Conservation (phyloP, 2,888 invertebrate genomes). For the Boloria selene region DNA sequence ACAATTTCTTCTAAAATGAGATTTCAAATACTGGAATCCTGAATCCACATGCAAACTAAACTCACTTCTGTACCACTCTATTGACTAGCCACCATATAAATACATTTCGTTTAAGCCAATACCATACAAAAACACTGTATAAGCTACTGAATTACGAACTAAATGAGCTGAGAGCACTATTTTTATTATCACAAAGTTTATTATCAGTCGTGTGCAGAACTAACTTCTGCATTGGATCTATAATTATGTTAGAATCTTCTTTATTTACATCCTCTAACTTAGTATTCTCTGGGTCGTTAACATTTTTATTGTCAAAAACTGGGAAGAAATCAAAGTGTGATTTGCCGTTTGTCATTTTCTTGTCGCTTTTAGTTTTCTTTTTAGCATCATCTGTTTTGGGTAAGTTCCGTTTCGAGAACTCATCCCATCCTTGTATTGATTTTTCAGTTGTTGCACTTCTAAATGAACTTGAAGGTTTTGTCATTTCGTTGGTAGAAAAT, state of each 20-base stretch:
- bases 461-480: conserved; percentile 72
- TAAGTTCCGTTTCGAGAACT: conserved; percentile 66
- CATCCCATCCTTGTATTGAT: conserved; percentile 70
- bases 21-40: conserved; percentile 9
- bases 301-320: conserved; percentile 71
- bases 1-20: too few species aligned
- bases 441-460: conserved; percentile 53
- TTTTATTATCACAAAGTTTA: conserved; percentile 79
- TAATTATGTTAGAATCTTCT: conserved; percentile 74
- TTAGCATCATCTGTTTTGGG: conserved; percentile 60
- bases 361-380: conserved; percentile 60
- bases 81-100: conserved; percentile 42
- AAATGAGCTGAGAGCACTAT: conserved; percentile 78
- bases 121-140: conserved; percentile 65
- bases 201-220: conserved; percentile 81
- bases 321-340: conserved; percentile 75
- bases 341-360: conserved; percentile 68
- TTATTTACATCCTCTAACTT: conserved; percentile 43
- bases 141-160: conserved; percentile 70
- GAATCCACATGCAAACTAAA: conserved; percentile 31
- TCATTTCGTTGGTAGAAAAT: conserved; percentile 61
- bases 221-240: conserved; percentile 80
- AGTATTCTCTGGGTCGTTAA: conserved; percentile 42
- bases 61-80: conserved; percentile 2
- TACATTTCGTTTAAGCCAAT: conserved; percentile 55